These are phyloP conservation scores for Rhipidura dahli DNA, from an alignment of 2,113 vertebrate species.

Conservation along the genomic window DNA sequence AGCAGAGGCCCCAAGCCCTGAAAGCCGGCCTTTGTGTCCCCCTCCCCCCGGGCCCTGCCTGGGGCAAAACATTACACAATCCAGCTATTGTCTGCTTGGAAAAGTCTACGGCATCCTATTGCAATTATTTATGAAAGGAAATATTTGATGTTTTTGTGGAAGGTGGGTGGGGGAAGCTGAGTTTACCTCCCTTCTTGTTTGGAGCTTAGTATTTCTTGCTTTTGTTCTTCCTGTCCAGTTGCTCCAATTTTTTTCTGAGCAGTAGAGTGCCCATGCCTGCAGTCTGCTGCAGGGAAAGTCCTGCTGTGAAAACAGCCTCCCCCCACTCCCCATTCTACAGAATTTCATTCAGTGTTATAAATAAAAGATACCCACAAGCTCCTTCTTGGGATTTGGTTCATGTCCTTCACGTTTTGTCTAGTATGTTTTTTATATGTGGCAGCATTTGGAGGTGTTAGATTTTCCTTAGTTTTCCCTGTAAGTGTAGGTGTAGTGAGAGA, in stretches of 20 bases:
- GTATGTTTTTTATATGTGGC: not conserved
- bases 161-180: constrained; percentile 61
- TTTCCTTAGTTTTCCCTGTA: not conserved
- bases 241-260: not conserved
- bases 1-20: constrained; percentile 46
- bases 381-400: not conserved
- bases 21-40: constrained; percentile 82
- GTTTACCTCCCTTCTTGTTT: constrained; percentile 21
- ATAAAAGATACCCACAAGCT: not conserved
- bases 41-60: constrained; percentile 66
- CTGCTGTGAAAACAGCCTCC: not conserved
- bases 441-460: constrained; percentile 11
- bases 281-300: not conserved
- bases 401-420: not conserved
- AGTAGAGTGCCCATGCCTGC: not conserved
- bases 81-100: constrained; percentile 83
- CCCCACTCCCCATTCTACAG: not conserved
- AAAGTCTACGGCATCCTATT: constrained; percentile 79
- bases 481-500: not conserved
- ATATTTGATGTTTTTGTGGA: constrained; percentile 81
- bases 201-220: not conserved
- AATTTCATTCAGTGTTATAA: not conserved
- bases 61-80: constrained; percentile 82
- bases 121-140: constrained; percentile 92
- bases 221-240: not conserved